phyloP scores from a whole-genome alignment of 1,140 invertebrate species.

The Penaeus japonicus region DNA sequence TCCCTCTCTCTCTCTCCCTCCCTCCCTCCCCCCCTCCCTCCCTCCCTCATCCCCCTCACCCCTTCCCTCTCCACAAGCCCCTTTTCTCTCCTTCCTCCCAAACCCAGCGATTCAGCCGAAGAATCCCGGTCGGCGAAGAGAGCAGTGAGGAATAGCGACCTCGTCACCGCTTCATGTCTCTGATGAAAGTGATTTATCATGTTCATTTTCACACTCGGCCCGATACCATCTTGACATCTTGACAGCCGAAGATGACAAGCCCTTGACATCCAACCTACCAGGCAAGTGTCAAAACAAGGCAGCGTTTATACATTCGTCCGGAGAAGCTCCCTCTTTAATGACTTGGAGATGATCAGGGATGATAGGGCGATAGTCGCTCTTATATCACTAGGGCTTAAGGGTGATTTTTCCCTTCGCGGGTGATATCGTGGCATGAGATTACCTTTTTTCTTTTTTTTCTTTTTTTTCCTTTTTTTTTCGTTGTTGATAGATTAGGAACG shows the following conservation, averaged over 20 bases:
- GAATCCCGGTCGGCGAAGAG: neutral
- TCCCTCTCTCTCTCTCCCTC: too few species aligned
- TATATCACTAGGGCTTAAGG: neutral
- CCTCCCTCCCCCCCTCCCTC: neutral
- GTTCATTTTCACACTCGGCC: constrained; percentile 44
- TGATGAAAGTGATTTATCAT: constrained; percentile 20
- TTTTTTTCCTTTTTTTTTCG: neutral
- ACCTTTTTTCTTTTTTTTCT: neutral
- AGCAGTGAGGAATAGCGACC: constrained; percentile 3
- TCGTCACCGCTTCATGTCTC: constrained; percentile 16
- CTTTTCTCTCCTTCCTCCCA: neutral
- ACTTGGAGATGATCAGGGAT: constrained; percentile 11
- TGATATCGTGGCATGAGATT: neutral
- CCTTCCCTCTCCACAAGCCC: neutral
- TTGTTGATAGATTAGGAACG: too few species aligned
- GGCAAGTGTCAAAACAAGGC: constrained; percentile 46
- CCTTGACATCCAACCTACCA: constrained; percentile 35
- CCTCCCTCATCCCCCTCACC: neutral
- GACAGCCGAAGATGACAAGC: constrained; percentile 42
- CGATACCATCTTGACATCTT: constrained; percentile 36
- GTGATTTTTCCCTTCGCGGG: neutral
- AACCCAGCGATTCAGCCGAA: neutral
- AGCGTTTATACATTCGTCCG: neutral
- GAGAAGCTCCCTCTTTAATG: neutral
- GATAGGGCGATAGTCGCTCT: neutral